Evolutionary conservation across 2,888 invertebrate species (phyloP).

Genomic region (Acleris emargana): DNA sequence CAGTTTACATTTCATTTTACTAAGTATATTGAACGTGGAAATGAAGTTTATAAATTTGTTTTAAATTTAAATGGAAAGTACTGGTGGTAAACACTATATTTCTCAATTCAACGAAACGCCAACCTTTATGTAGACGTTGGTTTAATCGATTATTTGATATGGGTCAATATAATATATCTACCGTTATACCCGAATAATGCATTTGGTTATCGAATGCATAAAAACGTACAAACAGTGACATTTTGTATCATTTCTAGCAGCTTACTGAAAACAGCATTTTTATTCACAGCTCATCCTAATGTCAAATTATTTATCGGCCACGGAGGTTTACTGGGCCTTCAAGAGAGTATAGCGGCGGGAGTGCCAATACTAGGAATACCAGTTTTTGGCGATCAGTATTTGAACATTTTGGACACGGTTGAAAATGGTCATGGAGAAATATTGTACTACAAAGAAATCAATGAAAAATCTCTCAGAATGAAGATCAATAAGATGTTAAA

Average conservation of each 20-base stretch:
- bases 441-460: slow-evolving; percentile 55
- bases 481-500: slow-evolving; percentile 59
- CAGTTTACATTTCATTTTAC: slow-evolving; percentile 37
- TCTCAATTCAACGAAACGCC: too few species aligned
- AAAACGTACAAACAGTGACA: too few species aligned
- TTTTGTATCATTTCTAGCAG: too few species aligned
- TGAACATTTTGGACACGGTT: slow-evolving; percentile 60
- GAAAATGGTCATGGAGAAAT: slow-evolving; percentile 63
- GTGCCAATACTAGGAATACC: slow-evolving; percentile 72
- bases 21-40: slow-evolving; percentile 22
- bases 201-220: too few species aligned
- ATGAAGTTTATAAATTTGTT: slow-evolving; percentile 12
- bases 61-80: slow-evolving; percentile 4
- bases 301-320: slow-evolving; percentile 71
- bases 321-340: slow-evolving; percentile 68
- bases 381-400: slow-evolving; percentile 70
- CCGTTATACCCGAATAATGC: too few species aligned
- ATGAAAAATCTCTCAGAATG: slow-evolving; percentile 53
- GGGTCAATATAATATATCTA: too few species aligned
- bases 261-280: too few species aligned
- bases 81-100: too few species aligned
- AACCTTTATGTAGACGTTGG: too few species aligned
- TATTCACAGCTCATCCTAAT: slow-evolving; percentile 60
- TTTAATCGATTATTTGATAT: too few species aligned
- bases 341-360: slow-evolving; percentile 66